Conservation (phyloP, 2,797 vertebrate genomes). For the Anas acuta region DNA sequence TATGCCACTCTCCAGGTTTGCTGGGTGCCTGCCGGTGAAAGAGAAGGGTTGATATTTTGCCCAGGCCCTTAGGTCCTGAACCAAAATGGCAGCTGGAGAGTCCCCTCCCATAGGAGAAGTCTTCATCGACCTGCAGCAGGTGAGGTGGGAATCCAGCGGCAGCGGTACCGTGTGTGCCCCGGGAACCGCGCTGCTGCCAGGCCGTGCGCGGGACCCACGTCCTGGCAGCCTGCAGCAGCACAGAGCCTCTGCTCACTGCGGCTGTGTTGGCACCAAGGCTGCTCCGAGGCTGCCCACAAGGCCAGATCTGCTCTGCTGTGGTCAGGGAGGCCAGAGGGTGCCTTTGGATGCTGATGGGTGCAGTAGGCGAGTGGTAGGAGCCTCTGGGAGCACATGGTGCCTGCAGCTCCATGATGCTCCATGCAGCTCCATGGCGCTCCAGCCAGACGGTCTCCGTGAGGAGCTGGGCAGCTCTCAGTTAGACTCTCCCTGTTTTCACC, state of each 20-base stretch:
- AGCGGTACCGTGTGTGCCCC: neutral
- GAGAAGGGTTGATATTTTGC: slow-evolving; percentile 76
- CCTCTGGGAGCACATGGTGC: neutral
- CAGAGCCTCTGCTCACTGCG: rapidly evolving
- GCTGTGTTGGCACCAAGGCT: neutral
- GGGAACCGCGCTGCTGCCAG: rapidly evolving
- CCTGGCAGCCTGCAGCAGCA: neutral
- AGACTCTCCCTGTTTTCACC: neutral
- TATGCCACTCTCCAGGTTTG: slow-evolving; percentile 76
- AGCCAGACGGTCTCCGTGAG: neutral
- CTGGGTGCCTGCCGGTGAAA: slow-evolving; percentile 75
- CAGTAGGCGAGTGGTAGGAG: neutral
- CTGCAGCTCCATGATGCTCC: neutral
- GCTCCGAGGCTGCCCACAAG: neutral
- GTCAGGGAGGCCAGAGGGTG: neutral
- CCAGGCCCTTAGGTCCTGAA: slow-evolving; percentile 70
- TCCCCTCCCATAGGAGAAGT: slow-evolving; percentile 66
- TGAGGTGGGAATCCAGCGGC: slow-evolving; percentile 61
- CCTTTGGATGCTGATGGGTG: rapidly evolving
- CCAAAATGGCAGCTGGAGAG: slow-evolving; percentile 76
- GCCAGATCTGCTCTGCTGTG: neutral
- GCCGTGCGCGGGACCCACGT: rapidly evolving
- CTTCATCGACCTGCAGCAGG: slow-evolving; percentile 72
- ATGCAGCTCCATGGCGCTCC: no score
- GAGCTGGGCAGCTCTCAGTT: neutral